A percentile compares a stretch with the other conserved stretches of the same genome.
Conservation (phyloP, 2,797 vertebrate genomes). For the Enoplosus armatus region DNA sequence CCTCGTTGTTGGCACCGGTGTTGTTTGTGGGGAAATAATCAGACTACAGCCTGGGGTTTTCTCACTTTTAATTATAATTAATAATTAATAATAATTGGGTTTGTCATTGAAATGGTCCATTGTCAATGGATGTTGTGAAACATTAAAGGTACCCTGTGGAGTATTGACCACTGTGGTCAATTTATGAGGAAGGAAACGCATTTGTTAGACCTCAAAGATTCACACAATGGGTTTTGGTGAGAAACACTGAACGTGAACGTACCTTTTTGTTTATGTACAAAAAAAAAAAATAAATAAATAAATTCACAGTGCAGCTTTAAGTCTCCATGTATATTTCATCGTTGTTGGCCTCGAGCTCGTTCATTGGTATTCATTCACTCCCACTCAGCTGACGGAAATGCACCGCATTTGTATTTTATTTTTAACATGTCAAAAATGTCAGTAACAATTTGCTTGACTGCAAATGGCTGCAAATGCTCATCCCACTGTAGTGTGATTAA, state of each 20-base stretch:
- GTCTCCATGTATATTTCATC: neutral
- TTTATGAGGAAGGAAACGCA: neutral
- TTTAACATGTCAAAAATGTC: neutral
- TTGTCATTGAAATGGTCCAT: no score
- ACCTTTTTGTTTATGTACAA: neutral
- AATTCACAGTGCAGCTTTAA: neutral
- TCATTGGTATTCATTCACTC: neutral
- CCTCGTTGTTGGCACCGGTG: constrained; percentile 19
- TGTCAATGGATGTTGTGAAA: neutral
- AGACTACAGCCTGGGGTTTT: neutral
- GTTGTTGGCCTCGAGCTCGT: neutral
- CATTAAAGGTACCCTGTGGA: neutral
- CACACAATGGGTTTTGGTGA: neutral
- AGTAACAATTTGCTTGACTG: neutral
- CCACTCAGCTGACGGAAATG: no score
- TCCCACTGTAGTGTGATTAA: no score
- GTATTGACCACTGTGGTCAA: neutral
- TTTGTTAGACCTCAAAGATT: neutral
- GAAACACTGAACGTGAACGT: neutral
- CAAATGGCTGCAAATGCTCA: constrained; percentile 2
- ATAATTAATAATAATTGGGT: no score
- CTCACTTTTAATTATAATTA: no score
- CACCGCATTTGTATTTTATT: neutral
- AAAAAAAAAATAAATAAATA: no score
- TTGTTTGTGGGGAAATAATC: constrained; percentile 23